Percentiles rank a stretch among this genome's conserved stretches.
Evolutionary conservation across 2,113 vertebrate genomes (phyloP).

Genomic region (Vidua macroura): DNA sequence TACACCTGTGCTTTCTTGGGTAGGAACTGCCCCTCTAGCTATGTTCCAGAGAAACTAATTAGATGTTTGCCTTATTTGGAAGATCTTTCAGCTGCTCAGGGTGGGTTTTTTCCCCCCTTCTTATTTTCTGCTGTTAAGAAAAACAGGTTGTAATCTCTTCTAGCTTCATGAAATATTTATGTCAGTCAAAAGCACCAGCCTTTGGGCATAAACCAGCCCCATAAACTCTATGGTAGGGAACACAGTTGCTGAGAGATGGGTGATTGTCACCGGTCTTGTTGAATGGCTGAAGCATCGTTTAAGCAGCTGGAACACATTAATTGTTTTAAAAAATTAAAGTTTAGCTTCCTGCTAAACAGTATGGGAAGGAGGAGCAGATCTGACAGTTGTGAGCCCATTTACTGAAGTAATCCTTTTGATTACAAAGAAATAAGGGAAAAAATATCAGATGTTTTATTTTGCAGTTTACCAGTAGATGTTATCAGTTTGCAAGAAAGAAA

Average conservation of each 20-base stretch:
- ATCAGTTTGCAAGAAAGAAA: not conserved
- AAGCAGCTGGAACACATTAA: not conserved
- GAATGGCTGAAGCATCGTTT: not conserved
- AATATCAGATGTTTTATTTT: not conserved
- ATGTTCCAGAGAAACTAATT: constrained; percentile 21
- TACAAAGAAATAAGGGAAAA: not conserved
- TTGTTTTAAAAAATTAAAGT: not conserved
- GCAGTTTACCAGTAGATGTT: not conserved
- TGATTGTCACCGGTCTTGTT: not conserved
- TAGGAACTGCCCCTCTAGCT: not conserved
- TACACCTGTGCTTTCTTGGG: not conserved
- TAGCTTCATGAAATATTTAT: constrained; percentile 28
- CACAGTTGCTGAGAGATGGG: not conserved
- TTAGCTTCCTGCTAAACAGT: not conserved
- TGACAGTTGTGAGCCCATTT: not conserved
- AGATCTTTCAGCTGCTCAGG: not conserved
- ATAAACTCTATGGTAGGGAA: not conserved
- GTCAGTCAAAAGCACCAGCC: not conserved
- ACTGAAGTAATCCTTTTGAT: not conserved
- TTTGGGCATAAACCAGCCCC: not conserved
- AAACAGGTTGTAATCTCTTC: not conserved
- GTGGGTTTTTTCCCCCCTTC: not conserved
- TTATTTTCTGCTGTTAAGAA: not conserved
- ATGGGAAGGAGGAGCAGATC: not conserved
- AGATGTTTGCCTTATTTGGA: not conserved